Conservation (phyloP, 2,113 vertebrate species). For the Procavia capensis region DNA sequence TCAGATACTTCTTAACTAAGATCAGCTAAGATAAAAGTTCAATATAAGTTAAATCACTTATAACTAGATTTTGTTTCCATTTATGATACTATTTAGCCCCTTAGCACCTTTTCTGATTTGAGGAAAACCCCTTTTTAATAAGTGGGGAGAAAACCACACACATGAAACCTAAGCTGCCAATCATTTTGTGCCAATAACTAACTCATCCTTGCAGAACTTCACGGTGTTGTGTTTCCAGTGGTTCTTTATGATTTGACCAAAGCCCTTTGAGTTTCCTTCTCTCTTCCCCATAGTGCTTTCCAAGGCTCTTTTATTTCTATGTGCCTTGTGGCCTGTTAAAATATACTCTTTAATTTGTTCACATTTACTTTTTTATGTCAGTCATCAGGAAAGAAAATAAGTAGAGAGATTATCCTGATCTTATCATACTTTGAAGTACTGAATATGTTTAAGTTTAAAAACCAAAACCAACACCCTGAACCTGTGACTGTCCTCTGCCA, state of each 20-base stretch:
- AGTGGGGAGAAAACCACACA: not conserved
- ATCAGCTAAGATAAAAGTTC: slow-evolving; percentile 62
- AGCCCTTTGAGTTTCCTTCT: not conserved
- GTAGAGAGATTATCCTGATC: not conserved
- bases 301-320: not conserved
- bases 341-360: slow-evolving; percentile 35
- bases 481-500: not conserved
- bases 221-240: not conserved
- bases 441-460: not conserved
- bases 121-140: slow-evolving; percentile 70
- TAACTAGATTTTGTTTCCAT: not conserved
- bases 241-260: slow-evolving; percentile 9
- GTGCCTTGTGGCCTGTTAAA: not conserved
- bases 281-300: not conserved
- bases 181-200: slow-evolving; percentile 12
- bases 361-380: slow-evolving; percentile 52
- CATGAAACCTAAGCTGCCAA: slow-evolving; percentile 19
- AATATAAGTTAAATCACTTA: slow-evolving; percentile 57
- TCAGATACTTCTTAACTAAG: not conserved
- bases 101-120: slow-evolving; percentile 27
- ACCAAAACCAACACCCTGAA: not conserved
- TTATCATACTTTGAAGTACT: not conserved
- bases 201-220: slow-evolving; percentile 17
- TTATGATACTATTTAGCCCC: slow-evolving; percentile 33
- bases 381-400: slow-evolving; percentile 36